A percentile compares a stretch with the other conserved stretches of the same genome.
These are phyloP conservation scores for Nematopogon swammerdamellus DNA, from an alignment of 2,888 invertebrate species.

Conservation along the genomic window DNA sequence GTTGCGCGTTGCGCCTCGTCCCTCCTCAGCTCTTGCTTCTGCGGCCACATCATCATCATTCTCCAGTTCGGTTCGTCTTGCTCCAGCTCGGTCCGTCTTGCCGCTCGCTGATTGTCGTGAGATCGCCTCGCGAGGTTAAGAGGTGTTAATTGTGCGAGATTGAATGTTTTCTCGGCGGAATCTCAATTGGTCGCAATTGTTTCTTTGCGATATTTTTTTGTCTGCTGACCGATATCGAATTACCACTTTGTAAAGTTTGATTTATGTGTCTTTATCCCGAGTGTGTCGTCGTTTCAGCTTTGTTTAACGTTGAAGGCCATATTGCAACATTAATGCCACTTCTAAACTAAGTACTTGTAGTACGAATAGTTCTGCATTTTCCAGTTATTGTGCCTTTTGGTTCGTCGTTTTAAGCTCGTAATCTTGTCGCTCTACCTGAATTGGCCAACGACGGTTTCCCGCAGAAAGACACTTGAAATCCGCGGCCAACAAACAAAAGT, in stretches of 20 bases:
- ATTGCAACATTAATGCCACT: too few relatives aligned
- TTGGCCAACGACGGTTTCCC: too few relatives aligned
- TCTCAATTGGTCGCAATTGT: constrained; percentile 53
- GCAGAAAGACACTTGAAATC: not conserved
- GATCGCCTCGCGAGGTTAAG: constrained; percentile 52
- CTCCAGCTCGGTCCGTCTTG: constrained; percentile 1
- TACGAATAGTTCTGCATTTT: too few relatives aligned
- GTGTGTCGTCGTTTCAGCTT: too few relatives aligned
- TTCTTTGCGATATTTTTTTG: constrained; percentile 20
- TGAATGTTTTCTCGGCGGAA: constrained; percentile 56
- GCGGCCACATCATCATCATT: not conserved
- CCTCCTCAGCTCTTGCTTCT: too few relatives aligned
- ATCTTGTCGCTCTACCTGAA: too few relatives aligned
- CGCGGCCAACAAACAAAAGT: not conserved
- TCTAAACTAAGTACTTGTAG: too few relatives aligned
- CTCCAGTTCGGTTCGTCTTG: not conserved
- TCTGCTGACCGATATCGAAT: not conserved
- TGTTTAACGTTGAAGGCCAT: too few relatives aligned
- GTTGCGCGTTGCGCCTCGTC: too few relatives aligned
- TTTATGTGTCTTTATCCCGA: too few relatives aligned
- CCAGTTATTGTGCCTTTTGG: too few relatives aligned
- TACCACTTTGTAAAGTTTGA: not conserved
- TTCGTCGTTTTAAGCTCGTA: too few relatives aligned
- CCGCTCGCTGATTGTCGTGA: constrained; percentile 44
- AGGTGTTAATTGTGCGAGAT: constrained; percentile 59